Base-by-base conservation (phyloP, 2,113 vertebrate genomes). In the Elgaria multicarinata region DNA sequence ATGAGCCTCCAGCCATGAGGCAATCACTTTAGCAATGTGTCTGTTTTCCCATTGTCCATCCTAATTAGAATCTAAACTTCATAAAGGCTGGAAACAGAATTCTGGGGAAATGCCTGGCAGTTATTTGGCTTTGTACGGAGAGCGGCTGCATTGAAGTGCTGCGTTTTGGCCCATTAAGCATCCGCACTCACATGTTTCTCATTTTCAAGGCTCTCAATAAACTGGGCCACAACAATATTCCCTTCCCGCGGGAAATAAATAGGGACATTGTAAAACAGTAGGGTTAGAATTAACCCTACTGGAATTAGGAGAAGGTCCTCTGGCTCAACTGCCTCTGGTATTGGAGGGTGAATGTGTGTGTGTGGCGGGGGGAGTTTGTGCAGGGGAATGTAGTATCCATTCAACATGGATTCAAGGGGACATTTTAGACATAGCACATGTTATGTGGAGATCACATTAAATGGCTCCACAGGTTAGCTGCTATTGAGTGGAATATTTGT, bases 1-100 rank as follows among this genome's bases (percentile, higher is more conserved):
- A 33, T 66, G 58, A 77, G 81, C 88, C 74, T 53, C 62, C 39
- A 55, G 88, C 88, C 72, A 77, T 67, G n/a, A 78, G 75, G 53
- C 62, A 50, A 87, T 67, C 74, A 50, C 58, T 6, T 74, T 67
- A 87, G 20, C 85, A 20, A 18, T 84, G 78, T 58, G 78, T 82
- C 67, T 87, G 42, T 78, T 66, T 88, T 72, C 67, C 55, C 36
- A 74, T 18, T 83, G 69, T 89, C 87, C 58, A 77, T 84, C 81
- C 67, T 84, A 84, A 89, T 89, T 89, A 85, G 81, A 89, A 89
- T 84, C 72, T 77, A 78, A 89, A 84, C 82, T 77, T 78, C 88
- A 84, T 84, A 84, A 84, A 84, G 58, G 18, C 80, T 89, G 44
- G 72, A 83, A 89, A 77, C 13, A 75, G 72, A 77, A 81, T 77